Evolutionary conservation across 2,113 vertebrate genomes (phyloP).

Genomic region (Atlantisia rogersi): DNA sequence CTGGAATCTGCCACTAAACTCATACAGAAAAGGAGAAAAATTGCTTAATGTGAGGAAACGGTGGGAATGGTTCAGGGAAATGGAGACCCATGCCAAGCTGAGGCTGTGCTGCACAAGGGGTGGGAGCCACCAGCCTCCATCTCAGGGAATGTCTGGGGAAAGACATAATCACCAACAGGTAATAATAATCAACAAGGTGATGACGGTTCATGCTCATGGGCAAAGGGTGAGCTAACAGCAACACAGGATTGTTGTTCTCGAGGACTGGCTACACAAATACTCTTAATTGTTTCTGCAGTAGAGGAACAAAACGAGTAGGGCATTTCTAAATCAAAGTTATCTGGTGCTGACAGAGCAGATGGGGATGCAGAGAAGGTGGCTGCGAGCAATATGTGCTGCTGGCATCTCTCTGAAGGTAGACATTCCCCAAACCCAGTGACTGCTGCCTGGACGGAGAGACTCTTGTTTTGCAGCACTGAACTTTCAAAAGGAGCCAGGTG

Average conservation of each 20-base stretch:
- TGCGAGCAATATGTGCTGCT: not conserved
- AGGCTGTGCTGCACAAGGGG: accelerated
- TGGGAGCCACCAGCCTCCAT: not conserved
- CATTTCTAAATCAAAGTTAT: not conserved
- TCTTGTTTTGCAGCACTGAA: not conserved
- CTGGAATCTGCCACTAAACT: not conserved
- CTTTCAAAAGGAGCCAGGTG: not conserved
- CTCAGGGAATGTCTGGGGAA: accelerated
- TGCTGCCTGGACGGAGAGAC: not conserved
- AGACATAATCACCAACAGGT: accelerated
- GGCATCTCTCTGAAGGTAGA: not conserved
- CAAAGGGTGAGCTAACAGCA: not conserved
- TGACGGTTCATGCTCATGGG: accelerated
- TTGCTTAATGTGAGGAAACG: accelerated
- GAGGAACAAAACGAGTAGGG: not conserved
- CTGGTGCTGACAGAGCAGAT: not conserved
- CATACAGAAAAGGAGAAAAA: not conserved
- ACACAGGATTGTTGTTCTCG: not conserved
- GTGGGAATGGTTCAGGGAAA: not conserved
- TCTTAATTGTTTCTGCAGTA: not conserved
- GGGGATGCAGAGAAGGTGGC: not conserved
- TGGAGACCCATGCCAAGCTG: accelerated
- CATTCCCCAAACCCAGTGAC: accelerated
- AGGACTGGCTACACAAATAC: no score
- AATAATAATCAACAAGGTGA: no score